Evolutionary conservation across 2,888 invertebrate species (phyloP).

Genomic region (Tuta absoluta): DNA sequence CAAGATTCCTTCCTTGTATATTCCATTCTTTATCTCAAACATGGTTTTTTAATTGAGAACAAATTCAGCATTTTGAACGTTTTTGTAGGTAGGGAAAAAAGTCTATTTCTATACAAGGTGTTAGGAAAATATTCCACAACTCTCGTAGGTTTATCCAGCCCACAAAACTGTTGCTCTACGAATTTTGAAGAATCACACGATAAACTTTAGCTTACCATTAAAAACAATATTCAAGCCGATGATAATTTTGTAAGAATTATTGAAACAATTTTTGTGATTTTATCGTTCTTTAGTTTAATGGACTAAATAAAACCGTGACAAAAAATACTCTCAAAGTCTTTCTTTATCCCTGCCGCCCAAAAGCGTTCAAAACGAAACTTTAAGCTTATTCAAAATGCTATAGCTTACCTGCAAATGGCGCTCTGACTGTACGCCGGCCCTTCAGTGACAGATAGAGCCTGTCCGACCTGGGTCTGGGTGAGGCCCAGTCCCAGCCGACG

Average conservation of each 20-base stretch:
- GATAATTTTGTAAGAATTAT: too few species aligned
- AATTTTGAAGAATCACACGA: too few species aligned
- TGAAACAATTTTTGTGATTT: too few species aligned
- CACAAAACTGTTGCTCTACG: too few species aligned
- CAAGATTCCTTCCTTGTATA: constrained; percentile 20
- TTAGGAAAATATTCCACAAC: too few species aligned
- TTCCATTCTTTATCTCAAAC: constrained; percentile 20
- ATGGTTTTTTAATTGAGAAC: constrained; percentile 22
- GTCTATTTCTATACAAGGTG: not conserved
- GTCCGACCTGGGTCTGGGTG: constrained; percentile 98
- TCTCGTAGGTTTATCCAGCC: too few species aligned
- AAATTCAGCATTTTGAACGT: constrained; percentile 20
- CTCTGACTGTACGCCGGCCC: constrained; percentile 99
- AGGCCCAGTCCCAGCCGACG: constrained; percentile 95
- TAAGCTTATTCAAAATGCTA: not conserved
- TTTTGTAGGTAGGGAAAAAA: constrained; percentile 2
- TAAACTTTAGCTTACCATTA: too few species aligned
- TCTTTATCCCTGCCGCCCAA: too few species aligned
- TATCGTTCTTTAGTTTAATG: too few species aligned
- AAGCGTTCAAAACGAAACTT: not conserved
- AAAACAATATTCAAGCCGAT: too few species aligned
- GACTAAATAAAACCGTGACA: too few species aligned
- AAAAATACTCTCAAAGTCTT: too few species aligned
- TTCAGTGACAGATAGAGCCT: constrained; percentile 96
- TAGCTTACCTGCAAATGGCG: constrained; percentile 96